Evolutionary conservation across 30 jellyfish, hydroid and myxozoan species (phyloP), one percentile per base, ranked within the genome.

Genomic region (Sanderia malayensis): DNA sequence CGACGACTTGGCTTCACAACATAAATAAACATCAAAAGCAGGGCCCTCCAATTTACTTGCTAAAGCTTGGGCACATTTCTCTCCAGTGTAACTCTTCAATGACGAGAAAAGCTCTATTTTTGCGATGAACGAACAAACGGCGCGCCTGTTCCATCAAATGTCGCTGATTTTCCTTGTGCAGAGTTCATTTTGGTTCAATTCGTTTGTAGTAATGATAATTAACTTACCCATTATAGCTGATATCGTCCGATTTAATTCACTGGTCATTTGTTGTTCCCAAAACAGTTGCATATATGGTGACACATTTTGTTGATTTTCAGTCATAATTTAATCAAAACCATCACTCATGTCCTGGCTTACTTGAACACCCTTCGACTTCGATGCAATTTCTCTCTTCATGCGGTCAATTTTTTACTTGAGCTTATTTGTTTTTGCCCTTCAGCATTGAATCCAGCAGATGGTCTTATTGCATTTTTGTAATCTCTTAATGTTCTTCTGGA

Each of bases 231-330:
- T 30, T 13, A 37, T 37, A 4, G 31, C 13, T 37, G 52, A 6
- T 37, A 13, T 13, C 52, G 13, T 37, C 13, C n/a, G n/a, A n/a
- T n/a, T n/a, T n/a, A n/a, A n/a, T n/a, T n/a, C n/a, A n/a, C n/a
- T n/a, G n/a, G n/a, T n/a, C n/a, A 4, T 37, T 37, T 37, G 52
- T 27, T 70, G 52, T 23, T 70, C 53, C 83, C 83, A 44, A 31
- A 55, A 70, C 49, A 70, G 76, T 31, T 70, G 77, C 83, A 70
- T 70, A 17, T 41, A 70, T 17, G 83, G 83, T 3, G 83, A 55
- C 52, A 37, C 13, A 4, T 37, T 37, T 55, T 7, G 9, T 24
- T n/a, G 67, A n/a, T 55, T 24, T n/a, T n/a, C 67, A 55, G 27
- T 18, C 4, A 20, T n/a, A 55, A 55, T 55, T 55, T 55, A 4